Evolutionary conservation across 1,140 invertebrate genomes (phyloP).

Genomic region (Zaprionus camerounensis): DNA sequence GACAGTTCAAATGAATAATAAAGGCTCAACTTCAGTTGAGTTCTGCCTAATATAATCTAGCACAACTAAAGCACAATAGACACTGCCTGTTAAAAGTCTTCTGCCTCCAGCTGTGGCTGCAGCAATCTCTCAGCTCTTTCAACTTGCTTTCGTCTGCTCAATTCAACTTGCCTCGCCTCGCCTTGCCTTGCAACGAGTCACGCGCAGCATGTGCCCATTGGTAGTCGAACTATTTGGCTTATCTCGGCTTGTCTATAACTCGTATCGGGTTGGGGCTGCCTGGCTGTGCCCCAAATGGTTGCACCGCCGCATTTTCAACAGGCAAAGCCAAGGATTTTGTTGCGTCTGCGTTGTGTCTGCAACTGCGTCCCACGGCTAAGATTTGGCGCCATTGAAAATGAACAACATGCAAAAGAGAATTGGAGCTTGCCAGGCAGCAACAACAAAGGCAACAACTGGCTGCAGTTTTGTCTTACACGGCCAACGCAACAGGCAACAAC

Average conservation of each 20-base stretch:
- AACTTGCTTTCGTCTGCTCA: not conserved
- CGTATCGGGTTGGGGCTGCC: constrained; percentile 43
- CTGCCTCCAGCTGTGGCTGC: not conserved
- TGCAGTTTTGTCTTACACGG: constrained; percentile 44
- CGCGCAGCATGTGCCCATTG: constrained; percentile 30
- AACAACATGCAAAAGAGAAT: constrained; percentile 71
- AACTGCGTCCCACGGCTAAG: constrained; percentile 60
- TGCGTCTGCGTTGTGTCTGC: constrained; percentile 44
- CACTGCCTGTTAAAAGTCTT: not conserved
- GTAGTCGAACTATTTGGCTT: constrained; percentile 48
- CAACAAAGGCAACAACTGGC: constrained; percentile 20
- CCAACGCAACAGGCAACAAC: constrained; percentile 22
- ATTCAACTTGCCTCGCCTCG: not conserved
- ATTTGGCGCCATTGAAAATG: constrained; percentile 78
- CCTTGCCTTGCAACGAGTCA: constrained; percentile 25
- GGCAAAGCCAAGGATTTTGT: constrained; percentile 69
- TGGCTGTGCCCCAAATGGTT: constrained; percentile 64
- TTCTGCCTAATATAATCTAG: not conserved
- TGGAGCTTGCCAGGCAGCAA: constrained; percentile 41
- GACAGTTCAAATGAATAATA: not conserved
- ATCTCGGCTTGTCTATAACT: constrained; percentile 62
- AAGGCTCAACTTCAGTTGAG: not conserved
- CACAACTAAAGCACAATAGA: not conserved
- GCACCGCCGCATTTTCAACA: constrained; percentile 46
- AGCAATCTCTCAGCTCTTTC: not conserved